These are phyloP conservation scores for Dendrophyllia cribrosa DNA, from an alignment of 64 coral and sea anemone species.

Conservation along the genomic window DNA sequence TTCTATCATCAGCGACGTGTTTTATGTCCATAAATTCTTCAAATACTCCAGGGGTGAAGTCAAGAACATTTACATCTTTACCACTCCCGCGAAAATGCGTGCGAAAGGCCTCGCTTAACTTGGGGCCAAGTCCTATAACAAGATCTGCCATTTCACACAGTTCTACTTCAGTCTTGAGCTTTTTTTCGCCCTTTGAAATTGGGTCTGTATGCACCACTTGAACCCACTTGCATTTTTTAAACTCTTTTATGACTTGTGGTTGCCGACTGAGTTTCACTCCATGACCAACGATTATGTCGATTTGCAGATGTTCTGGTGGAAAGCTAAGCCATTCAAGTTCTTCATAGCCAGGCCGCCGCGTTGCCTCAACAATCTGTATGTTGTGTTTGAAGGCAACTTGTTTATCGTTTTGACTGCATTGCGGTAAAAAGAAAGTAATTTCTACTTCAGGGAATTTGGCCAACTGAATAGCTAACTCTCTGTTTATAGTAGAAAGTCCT, in stretches of 20 bases:
- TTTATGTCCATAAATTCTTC: neutral
- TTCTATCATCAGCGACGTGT: no score
- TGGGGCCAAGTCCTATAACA: neutral
- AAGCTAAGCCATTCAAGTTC: neutral
- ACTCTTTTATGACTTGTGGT: neutral
- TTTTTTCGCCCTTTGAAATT: neutral
- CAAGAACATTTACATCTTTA: conserved; percentile 7
- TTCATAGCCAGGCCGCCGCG: neutral
- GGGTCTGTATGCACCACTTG: conserved; percentile 35
- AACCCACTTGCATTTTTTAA: neutral
- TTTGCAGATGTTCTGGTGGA: neutral
- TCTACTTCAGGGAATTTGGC: conserved; percentile 25
- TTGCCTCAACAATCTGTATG: neutral
- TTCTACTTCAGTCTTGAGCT: neutral
- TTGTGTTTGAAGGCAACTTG: neutral
- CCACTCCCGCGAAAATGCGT: neutral
- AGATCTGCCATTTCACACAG: neutral
- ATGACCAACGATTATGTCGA: conserved; percentile 25
- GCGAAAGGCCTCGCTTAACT: neutral
- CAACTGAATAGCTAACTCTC: conserved; percentile 35
- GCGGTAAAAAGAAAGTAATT: neutral
- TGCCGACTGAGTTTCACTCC: neutral
- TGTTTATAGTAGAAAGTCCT: conserved; percentile 12
- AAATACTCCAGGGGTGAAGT: neutral
- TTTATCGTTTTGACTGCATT: neutral